A percentile compares a stretch with the other conserved stretches of the same genome.
Conservation (phyloP, 1,140 invertebrate species). For the Gonioctena quinquepunctata region DNA sequence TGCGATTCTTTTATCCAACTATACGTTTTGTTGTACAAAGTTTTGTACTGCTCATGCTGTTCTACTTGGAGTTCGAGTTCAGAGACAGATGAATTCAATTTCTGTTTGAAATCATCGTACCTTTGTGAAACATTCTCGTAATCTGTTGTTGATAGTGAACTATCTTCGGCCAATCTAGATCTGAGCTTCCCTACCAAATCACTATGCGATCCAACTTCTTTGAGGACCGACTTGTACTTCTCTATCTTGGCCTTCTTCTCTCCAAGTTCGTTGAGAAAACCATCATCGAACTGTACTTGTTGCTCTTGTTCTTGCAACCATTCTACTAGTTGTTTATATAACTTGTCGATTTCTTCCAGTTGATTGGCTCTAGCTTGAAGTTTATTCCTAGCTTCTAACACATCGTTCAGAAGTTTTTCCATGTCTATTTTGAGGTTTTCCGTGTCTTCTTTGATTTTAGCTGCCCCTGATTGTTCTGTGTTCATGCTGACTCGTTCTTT, state of each 20-base stretch:
- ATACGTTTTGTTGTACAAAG: conserved; percentile 77
- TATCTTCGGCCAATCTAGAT: conserved; percentile 67
- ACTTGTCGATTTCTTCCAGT: conserved; percentile 84
- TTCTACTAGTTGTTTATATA: conserved; percentile 75
- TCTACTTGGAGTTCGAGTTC: conserved; percentile 80
- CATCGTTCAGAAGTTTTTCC: conserved; percentile 79
- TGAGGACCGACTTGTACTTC: conserved; percentile 76
- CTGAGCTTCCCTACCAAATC: conserved; percentile 77
- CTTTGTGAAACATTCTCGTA: conserved; percentile 71
- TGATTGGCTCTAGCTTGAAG: conserved; percentile 71
- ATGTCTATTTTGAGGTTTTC: conserved; percentile 86
- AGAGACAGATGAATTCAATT: conserved; percentile 66
- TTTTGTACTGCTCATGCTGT: conserved; percentile 85
- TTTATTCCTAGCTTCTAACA: conserved; percentile 76
- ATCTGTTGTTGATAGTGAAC: conserved; percentile 66
- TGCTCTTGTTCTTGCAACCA: conserved; percentile 85
- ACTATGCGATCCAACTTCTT: conserved; percentile 76
- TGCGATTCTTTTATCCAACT: conserved; percentile 87
- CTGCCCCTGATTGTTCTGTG: conserved; percentile 82
- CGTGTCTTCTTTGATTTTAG: conserved; percentile 87
- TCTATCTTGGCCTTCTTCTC: conserved; percentile 88
- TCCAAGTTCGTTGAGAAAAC: conserved; percentile 79
- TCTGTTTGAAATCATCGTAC: conserved; percentile 70
- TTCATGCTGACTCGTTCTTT: conserved; percentile 92
- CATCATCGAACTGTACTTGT: conserved; percentile 75